Conservation (phyloP, 2,888 invertebrate species). For the Drosophila gaucha region DNA sequence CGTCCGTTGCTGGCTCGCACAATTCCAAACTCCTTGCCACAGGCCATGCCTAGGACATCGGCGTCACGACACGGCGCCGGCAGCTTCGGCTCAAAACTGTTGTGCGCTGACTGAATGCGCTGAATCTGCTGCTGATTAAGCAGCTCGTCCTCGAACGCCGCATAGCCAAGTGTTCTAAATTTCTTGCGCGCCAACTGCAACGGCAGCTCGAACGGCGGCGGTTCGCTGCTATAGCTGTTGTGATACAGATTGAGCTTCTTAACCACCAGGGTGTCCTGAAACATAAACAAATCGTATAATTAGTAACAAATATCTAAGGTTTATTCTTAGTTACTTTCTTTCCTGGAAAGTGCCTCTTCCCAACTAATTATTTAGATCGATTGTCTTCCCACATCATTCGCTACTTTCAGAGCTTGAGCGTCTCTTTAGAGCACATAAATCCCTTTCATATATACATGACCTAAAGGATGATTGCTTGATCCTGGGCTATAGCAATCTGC, state of each 20-base stretch:
- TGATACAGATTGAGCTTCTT: conserved; percentile 87
- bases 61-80: conserved; percentile 88
- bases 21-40: conserved; percentile 96
- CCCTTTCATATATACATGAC: too few species aligned
- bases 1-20: conserved; percentile 94
- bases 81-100: conserved; percentile 87
- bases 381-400: too few species aligned
- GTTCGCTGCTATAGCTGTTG: conserved; percentile 73
- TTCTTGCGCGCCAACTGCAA: conserved; percentile 92
- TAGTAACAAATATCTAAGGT: not conserved
- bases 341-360: not conserved
- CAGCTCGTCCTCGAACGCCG: conserved; percentile 89
- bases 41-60: conserved; percentile 90
- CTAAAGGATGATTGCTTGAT: too few species aligned
- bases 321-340: not conserved
- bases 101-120: conserved; percentile 85
- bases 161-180: conserved; percentile 90
- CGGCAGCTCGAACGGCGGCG: conserved; percentile 87
- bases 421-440: too few species aligned
- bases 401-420: too few species aligned
- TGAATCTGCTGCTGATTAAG: conserved; percentile 85
- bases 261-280: conserved; percentile 92
- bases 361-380: too few species aligned
- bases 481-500: too few species aligned
- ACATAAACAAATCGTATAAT: not conserved